Base-by-base conservation (phyloP, 2,888 invertebrate species). In the Lucinisca nassula region DNA sequence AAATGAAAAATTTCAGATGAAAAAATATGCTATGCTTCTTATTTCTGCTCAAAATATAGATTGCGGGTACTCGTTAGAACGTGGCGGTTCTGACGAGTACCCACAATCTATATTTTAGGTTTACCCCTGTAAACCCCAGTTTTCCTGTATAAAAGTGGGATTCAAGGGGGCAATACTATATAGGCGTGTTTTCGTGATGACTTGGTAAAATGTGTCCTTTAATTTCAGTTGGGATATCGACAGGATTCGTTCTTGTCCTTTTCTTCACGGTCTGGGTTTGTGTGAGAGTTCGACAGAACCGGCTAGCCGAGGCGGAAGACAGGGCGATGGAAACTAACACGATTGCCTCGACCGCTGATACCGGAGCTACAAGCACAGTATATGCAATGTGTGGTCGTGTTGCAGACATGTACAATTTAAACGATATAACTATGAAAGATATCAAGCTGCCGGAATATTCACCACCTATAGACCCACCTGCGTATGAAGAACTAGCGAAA, bases 391-490 rank as follows among this genome's bases (percentile, higher is more conserved):
- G 70, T 58, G 75, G 79, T 12, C 21, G 67, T 8, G 67, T 67
- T 1, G 67, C 35, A 3, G 8, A 32, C 27, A 67, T 67, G 67
- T 67, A 35, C 30, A 17, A 21, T 17, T 4, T 24, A 8, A 30
- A 27, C 3, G 45, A 45, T 45, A 17, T 8, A 8, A 45, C 45
- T 12, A 24, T 30, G 8, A 67, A 67, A 17, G 79, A 70, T 14
- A 55, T 76, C 21, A 82, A 84, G 40, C 72, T 88, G 8, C 88
- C 88, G 12, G 79, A 74, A 1, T 88, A 88, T 61, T 51, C 88
- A 12, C 88, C 84, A n/a, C 82, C 84, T 21, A 35, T 30, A n/a
- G 75, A 82, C 27, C 88, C 88, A 17, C 88, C 88, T 27, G 55
- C 84, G 10, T 88, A 88, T 49, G 84, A 84, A 21, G 82, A 88